Evolutionary conservation across 2,113 vertebrate genomes (phyloP).

Genomic region (Xiphias gladius): DNA sequence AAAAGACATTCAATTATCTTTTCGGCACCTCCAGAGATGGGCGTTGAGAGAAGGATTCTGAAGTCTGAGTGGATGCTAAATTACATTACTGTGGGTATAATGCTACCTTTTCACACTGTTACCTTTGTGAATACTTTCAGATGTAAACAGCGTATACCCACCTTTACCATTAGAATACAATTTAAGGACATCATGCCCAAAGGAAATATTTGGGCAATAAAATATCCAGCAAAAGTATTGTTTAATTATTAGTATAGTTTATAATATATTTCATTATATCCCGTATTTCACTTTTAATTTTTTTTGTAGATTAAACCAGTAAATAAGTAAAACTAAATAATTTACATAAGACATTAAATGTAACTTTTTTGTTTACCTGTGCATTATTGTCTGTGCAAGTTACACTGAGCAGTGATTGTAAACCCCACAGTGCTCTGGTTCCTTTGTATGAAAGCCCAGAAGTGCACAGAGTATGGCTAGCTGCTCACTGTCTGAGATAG

Average conservation of each 20-base stretch:
- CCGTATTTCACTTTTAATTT: no score
- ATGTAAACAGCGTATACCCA: neutral
- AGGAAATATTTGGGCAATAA: neutral
- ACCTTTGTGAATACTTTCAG: slow-evolving; percentile 64
- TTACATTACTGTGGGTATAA: slow-evolving; percentile 79
- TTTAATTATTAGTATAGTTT: neutral
- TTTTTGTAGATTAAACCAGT: neutral
- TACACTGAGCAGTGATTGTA: slow-evolving; percentile 29
- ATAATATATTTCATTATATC: neutral
- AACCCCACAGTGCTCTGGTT: slow-evolving; percentile 40
- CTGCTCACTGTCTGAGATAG: slow-evolving; percentile 70
- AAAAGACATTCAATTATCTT: slow-evolving; percentile 82
- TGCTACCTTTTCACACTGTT: slow-evolving; percentile 73
- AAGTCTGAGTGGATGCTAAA: slow-evolving; percentile 69
- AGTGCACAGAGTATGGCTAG: slow-evolving; percentile 61
- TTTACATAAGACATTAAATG: neutral
- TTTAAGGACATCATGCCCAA: neutral
- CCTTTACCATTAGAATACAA: slow-evolving; percentile 12
- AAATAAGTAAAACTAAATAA: neutral
- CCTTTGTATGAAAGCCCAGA: slow-evolving; percentile 48
- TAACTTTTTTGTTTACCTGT: neutral
- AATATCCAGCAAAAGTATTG: neutral
- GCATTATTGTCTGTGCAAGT: slow-evolving; percentile 1
- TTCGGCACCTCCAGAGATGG: slow-evolving; percentile 60
- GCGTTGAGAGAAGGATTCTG: slow-evolving; percentile 52